Percentiles rank a stretch among this genome's conserved stretches.
These are phyloP conservation scores for Agelastica alni DNA, from an alignment of 2,888 invertebrate species.

Conservation along the genomic window DNA sequence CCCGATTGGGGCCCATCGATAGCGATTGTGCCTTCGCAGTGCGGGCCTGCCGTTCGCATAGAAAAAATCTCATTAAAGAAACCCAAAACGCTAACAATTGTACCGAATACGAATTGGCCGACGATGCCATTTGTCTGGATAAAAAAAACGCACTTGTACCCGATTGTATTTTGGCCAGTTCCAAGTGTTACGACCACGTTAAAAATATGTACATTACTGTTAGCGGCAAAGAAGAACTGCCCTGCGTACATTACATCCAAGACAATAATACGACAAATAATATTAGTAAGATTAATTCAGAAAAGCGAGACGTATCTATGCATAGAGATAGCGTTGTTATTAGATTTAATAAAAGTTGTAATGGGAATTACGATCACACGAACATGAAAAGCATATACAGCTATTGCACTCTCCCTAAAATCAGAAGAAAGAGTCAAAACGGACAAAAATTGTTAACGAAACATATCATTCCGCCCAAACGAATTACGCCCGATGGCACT, in stretches of 20 bases:
- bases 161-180: constrained; percentile 48
- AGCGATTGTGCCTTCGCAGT: constrained; percentile 49
- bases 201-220: constrained; percentile 64
- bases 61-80: constrained; percentile 39
- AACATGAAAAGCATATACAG: constrained; percentile 54
- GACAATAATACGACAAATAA: constrained; percentile 26
- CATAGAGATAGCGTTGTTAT: no score
- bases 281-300: constrained; percentile 1
- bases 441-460: constrained; percentile 41
- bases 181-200: constrained; percentile 36
- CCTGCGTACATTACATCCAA: constrained; percentile 55
- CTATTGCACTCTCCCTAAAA: constrained; percentile 62
- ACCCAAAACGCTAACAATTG: constrained; percentile 33
- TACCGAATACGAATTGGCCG: constrained; percentile 55
- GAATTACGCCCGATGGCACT: constrained; percentile 81
- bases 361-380: constrained; percentile 53
- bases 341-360: constrained; percentile 43
- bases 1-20: constrained; percentile 53
- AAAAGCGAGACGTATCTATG: no score
- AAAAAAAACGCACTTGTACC: constrained; percentile 41
- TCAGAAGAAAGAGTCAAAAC: constrained; percentile 43
- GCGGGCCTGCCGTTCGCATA: constrained; percentile 38
- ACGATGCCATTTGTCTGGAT: constrained; percentile 55
- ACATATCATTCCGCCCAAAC: constrained; percentile 67
- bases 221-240: constrained; percentile 73